Evolutionary conservation across 2,113 vertebrate species (phyloP), one percentile per base, ranked within the genome.

Genomic region (Corynorhinus townsendii): DNA sequence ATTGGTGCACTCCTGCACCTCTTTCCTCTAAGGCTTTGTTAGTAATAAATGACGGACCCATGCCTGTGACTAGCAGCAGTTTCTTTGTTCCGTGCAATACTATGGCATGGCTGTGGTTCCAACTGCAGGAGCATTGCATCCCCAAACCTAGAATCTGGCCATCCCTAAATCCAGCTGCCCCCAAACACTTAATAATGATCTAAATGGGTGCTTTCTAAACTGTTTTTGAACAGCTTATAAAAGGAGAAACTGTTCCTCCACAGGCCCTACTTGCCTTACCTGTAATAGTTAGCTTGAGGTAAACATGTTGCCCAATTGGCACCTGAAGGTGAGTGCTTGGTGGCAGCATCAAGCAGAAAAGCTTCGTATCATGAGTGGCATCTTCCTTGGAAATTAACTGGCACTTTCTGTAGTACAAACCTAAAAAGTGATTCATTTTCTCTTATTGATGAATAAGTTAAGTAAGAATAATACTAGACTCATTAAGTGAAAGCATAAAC

Each of bases 231-330:
- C 11, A 54, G 30, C 45, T 73, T 35, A 40, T 10, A 24, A 54
- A 77, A 47, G 30, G 81, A 75, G 10, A 87, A 66, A 43, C 16
- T 38, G 22, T 40, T 35, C 17, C 45, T 47, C 73, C 38, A 49
- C 64, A 91, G 75, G 30, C 40, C 84, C 45, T 22, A 12, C 40
- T 35, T 24, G 54, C 68, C 94, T 98, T 98, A 99, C 99, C 99
- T 98, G 99, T 95, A 97, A 99, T 92, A 30, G 96, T 86, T 47
- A 98, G 97, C 97, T 98, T 99, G 98, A 99, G 99, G 99, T 99
- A 99, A 98, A 99, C 87, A 9, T 99, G 99, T 77, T 98, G 99
- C 80, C 99, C 99, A 49, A 98, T 95, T 76, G 99, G 99, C 97
- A 99, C 97, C 4, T 47, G 95, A 96, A 99, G 98, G 94, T 98